A percentile compares a stretch with the other conserved stretches of the same genome.
Conservation (phyloP, 2,113 vertebrate species). For the Podocnemis expansa region DNA sequence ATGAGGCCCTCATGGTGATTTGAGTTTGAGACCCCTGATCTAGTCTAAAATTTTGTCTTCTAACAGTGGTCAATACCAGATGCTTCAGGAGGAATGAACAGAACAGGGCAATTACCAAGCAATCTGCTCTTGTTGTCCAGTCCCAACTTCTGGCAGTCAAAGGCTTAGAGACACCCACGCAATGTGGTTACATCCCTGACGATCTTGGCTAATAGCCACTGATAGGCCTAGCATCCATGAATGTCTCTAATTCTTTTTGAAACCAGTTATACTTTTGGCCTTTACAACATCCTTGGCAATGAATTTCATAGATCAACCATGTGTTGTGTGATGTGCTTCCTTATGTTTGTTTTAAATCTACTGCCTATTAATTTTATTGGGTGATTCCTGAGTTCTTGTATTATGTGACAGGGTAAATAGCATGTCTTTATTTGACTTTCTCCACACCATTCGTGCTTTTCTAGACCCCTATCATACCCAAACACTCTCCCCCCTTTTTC, state of each 20-base stretch:
- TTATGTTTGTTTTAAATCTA: neutral
- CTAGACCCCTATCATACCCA: neutral
- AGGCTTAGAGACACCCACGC: no score
- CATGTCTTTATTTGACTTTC: neutral
- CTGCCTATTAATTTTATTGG: neutral
- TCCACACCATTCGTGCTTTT: neutral
- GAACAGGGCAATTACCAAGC: no score
- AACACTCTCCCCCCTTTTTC: neutral
- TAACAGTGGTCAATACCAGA: no score
- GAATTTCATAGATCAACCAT: neutral
- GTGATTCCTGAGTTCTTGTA: neutral
- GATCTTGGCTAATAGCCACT: neutral
- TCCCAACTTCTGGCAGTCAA: no score
- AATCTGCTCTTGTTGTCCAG: no score
- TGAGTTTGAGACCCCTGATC: no score
- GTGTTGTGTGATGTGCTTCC: neutral
- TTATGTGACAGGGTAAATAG: neutral
- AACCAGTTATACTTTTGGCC: neutral
- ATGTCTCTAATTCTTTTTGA: neutral
- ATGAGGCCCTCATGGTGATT: no score
- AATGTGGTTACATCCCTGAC: neutral
- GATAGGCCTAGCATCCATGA: neutral
- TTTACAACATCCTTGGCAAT: neutral
- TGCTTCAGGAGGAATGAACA: no score
- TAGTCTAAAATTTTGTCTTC: no score